Evolutionary conservation across 2,797 vertebrate genomes (phyloP).

Genomic region (Tamandua tetradactyla): DNA sequence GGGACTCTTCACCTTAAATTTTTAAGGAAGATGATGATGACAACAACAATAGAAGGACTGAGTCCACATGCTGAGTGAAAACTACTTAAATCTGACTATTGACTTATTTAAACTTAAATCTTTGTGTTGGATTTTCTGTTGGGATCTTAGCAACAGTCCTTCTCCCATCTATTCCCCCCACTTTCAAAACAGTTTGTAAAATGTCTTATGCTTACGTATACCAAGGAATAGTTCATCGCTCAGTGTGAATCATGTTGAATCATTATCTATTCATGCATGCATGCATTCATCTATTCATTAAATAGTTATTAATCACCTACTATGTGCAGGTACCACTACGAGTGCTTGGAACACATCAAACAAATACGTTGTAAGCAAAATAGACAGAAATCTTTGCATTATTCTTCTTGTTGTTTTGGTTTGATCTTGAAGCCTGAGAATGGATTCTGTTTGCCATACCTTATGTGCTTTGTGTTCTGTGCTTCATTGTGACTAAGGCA

Average conservation of each 20-base stretch:
- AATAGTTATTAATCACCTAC: slow-evolving; percentile 7
- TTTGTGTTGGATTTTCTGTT: background rate
- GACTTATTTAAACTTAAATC: background rate
- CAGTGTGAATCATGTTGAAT: slow-evolving; percentile 3
- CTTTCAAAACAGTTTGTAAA: background rate
- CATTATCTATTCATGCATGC: background rate
- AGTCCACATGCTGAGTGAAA: background rate
- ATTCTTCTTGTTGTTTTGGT: background rate
- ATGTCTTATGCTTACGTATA: background rate
- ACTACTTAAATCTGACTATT: background rate
- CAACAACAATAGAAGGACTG: background rate
- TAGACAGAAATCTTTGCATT: background rate
- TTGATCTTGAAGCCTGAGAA: background rate
- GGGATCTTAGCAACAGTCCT: background rate
- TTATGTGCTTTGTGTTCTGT: background rate
- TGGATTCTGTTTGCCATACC: background rate
- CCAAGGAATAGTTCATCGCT: background rate
- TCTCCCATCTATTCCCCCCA: background rate
- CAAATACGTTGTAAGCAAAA: too few relatives aligned
- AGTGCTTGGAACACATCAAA: background rate
- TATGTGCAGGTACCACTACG: background rate
- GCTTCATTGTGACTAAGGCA: background rate
- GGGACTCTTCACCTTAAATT: background rate
- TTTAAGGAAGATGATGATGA: background rate
- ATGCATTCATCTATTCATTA: background rate